phyloP scores from a whole-genome alignment of 2,888 invertebrate species.

The Auanema sp. region DNA sequence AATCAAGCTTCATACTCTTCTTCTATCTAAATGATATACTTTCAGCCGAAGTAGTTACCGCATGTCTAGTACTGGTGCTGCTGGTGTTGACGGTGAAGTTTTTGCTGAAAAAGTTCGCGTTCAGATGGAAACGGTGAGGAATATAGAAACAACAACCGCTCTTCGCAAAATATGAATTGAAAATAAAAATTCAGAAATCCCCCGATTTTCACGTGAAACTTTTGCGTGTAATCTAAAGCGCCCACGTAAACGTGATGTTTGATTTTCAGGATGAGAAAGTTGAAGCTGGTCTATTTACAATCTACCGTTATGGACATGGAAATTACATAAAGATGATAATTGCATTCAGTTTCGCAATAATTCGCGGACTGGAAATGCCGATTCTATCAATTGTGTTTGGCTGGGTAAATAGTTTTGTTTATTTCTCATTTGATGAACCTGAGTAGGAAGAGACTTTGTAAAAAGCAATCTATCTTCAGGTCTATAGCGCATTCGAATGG shows the following conservation, averaged over 20 bases:
- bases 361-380: constrained; percentile 67
- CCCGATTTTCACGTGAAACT: constrained; percentile 20
- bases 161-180: not conserved
- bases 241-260: constrained; percentile 25
- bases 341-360: constrained; percentile 32
- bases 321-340: constrained; percentile 9
- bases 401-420: constrained; percentile 25
- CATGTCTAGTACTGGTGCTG: not conserved
- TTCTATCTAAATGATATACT: not conserved
- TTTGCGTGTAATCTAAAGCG: constrained; percentile 29
- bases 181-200: too few relatives aligned
- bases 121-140: not conserved
- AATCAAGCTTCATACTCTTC: too few relatives aligned
- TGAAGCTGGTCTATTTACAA: constrained; percentile 27
- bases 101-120: constrained; percentile 2
- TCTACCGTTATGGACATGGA: constrained; percentile 31
- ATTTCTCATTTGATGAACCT: constrained; percentile 21
- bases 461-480: constrained; percentile 4
- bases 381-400: constrained; percentile 65
- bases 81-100: not conserved
- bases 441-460: not conserved
- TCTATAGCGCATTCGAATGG: constrained; percentile 8
- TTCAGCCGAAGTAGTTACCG: not conserved
- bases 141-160: constrained; percentile 1
- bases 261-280: constrained; percentile 23